Evolutionary conservation across 2,113 vertebrate genomes (phyloP).

Genomic region (Nerophis lumbriciformis): DNA sequence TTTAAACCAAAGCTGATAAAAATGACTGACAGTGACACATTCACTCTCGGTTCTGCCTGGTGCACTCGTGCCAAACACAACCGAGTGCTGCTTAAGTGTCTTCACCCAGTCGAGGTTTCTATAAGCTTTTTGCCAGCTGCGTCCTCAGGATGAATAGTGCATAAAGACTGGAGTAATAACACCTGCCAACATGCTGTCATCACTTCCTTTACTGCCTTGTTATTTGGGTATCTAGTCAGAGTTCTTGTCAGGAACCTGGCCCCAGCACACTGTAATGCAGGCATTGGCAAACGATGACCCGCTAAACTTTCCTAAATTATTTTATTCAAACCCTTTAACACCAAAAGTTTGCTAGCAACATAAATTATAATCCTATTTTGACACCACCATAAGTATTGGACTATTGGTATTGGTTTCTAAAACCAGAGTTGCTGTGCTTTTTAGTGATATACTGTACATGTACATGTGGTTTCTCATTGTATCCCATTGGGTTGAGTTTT

Average conservation of each 20-base stretch:
- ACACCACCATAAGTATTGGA: too few relatives aligned
- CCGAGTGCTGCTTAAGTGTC: conserved; percentile 4
- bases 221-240: conserved; percentile 28
- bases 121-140: conserved; percentile 12
- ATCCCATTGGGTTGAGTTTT: too few relatives aligned
- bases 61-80: conserved; percentile 7
- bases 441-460: too few relatives aligned
- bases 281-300: too few relatives aligned
- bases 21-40: conserved; percentile 18
- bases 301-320: too few relatives aligned
- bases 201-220: conserved; percentile 43
- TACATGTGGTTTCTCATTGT: too few relatives aligned
- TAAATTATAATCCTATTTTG: too few relatives aligned
- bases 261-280: conserved; percentile 13
- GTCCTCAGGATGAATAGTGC: conserved; percentile 17
- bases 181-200: conserved; percentile 46
- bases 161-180: conserved; percentile 19
- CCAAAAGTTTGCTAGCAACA: too few relatives aligned
- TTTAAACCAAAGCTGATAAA: background rate
- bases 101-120: conserved; percentile 13
- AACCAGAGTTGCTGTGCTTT: too few relatives aligned
- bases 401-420: too few relatives aligned
- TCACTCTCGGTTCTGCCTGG: background rate
- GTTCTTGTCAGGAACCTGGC: conserved; percentile 18
- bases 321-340: too few relatives aligned